Conservation (phyloP, 2,888 invertebrate genomes). For the Esperia sulphurella region DNA sequence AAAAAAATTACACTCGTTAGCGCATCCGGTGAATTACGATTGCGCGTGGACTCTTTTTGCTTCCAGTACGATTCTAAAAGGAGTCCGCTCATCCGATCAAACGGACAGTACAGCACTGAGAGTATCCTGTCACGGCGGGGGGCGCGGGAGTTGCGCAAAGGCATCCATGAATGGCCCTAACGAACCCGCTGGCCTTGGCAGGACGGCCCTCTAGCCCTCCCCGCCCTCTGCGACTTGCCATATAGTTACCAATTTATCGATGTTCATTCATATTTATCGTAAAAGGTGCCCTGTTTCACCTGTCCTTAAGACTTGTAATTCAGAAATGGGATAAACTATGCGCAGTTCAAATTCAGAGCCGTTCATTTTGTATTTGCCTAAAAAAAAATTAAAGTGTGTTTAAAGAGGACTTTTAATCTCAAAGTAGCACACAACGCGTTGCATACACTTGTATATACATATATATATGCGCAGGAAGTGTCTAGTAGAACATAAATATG, state of each 20-base stretch:
- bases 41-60: constrained; percentile 62
- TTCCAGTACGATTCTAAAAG: constrained; percentile 51
- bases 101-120: constrained; percentile 56
- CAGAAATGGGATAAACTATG: not conserved
- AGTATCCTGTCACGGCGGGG: constrained; percentile 62
- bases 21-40: constrained; percentile 75
- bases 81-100: constrained; percentile 49
- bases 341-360: too few species aligned
- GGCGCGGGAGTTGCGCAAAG: constrained; percentile 44
- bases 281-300: not conserved
- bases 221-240: constrained; percentile 22
- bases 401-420: too few species aligned
- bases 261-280: not conserved
- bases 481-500: constrained; percentile 37
- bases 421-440: not conserved
- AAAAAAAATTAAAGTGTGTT: too few species aligned
- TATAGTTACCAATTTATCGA: not conserved
- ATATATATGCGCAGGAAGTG: constrained; percentile 46
- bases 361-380: too few species aligned
- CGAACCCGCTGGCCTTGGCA: constrained; percentile 75
- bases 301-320: not conserved
- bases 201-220: constrained; percentile 46
- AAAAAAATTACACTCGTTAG: constrained; percentile 74
- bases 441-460: not conserved
- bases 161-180: constrained; percentile 77